Conservation (phyloP, 1,140 invertebrate genomes). For the Maconellicoccus hirsutus region DNA sequence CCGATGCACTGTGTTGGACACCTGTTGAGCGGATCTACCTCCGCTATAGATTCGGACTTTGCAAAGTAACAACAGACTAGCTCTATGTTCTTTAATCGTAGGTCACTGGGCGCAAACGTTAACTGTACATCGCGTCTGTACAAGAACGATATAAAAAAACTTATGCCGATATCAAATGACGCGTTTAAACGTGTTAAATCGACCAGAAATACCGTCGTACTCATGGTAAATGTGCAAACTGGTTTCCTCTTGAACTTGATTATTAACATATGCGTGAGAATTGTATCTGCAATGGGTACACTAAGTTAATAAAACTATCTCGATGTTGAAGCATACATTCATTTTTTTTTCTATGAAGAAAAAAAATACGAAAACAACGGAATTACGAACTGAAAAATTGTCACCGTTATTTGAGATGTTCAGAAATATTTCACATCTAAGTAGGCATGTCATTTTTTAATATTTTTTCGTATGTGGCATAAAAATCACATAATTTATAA, state of each 20-base stretch:
- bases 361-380: too few species aligned
- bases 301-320: background rate
- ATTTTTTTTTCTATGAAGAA: too few species aligned
- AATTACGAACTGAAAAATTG: too few species aligned
- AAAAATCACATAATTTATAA: too few species aligned
- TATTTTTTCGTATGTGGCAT: too few species aligned
- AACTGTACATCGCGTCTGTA: constrained; percentile 2
- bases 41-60: background rate
- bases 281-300: background rate
- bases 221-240: background rate
- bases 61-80: background rate
- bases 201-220: constrained; percentile 2
- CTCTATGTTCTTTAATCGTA: background rate
- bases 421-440: too few species aligned
- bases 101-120: constrained; percentile 6
- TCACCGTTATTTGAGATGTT: too few species aligned
- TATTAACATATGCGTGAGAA: constrained; percentile 5
- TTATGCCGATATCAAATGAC: constrained; percentile 3
- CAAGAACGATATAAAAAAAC: background rate
- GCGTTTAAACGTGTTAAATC: constrained; percentile 8
- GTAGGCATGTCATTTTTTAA: too few species aligned
- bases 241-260: background rate
- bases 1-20: constrained; percentile 1
- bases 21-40: background rate
- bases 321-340: too few species aligned